A percentile compares a stretch with the other conserved stretches of the same genome.
phyloP scores from a whole-genome alignment of 2,113 vertebrate genomes.

The Choloepus hoffmanni region DNA sequence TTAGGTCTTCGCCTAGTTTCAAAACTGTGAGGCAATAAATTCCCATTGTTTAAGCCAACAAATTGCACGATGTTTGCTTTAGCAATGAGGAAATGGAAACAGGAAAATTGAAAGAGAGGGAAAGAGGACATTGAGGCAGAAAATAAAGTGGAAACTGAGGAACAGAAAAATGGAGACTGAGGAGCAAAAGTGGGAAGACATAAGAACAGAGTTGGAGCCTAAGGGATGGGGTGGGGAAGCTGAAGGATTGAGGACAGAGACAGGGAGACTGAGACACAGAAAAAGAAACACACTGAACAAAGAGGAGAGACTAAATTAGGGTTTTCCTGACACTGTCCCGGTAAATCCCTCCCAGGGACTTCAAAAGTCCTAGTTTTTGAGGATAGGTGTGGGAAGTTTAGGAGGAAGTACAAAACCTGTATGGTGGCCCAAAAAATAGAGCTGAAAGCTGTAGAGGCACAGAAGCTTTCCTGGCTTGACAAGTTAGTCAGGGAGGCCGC shows the following conservation, averaged over 20 bases:
- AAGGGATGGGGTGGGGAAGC: background rate
- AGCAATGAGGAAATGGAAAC: background rate
- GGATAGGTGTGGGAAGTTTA: background rate
- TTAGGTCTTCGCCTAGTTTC: too few relatives aligned
- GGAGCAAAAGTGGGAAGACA: too few relatives aligned
- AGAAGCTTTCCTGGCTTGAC: too few relatives aligned
- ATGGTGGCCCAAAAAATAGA: background rate
- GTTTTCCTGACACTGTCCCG: background rate
- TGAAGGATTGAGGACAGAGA: too few relatives aligned
- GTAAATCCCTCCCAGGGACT: background rate
- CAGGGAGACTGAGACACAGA: too few relatives aligned
- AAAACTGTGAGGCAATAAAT: too few relatives aligned
- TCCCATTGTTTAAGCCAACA: too few relatives aligned
- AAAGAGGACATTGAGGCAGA: background rate
- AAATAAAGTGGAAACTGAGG: background rate
- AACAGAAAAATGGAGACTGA: background rate
- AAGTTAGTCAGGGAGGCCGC: too few relatives aligned
- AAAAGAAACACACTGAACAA: background rate
- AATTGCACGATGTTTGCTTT: too few relatives aligned
- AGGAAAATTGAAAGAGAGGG: background rate
- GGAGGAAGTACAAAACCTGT: background rate
- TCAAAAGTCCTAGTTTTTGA: background rate
- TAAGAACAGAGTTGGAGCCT: too few relatives aligned
- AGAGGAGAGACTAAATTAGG: too few relatives aligned
- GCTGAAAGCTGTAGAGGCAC: background rate